Conservation (phyloP, 2,888 invertebrate genomes). For the Pheosia gnoma region DNA sequence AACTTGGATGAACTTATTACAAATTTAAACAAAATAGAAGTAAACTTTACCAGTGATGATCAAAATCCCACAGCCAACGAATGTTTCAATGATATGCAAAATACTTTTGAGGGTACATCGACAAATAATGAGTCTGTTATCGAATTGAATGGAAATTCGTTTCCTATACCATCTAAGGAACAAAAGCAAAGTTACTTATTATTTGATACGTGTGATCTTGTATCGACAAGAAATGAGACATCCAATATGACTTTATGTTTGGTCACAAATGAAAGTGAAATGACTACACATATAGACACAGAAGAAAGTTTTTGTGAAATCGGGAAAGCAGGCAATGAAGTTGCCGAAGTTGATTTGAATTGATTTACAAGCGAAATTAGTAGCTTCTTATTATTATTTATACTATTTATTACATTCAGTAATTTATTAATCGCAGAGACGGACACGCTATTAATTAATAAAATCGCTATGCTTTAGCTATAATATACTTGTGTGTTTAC, state of each 20-base stretch:
- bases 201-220: constrained; percentile 14
- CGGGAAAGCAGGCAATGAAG: neutral
- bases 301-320: constrained; percentile 15
- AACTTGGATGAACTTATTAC: constrained; percentile 18
- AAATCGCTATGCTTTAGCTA: too few species aligned
- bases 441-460: too few species aligned
- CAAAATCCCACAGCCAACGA: constrained; percentile 6
- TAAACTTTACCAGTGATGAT: constrained; percentile 6
- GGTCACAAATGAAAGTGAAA: constrained; percentile 4
- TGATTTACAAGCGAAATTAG: too few species aligned
- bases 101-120: constrained; percentile 8
- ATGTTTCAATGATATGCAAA: constrained; percentile 14
- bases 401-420: too few species aligned
- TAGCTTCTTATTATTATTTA: too few species aligned
- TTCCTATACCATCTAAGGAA: constrained; percentile 12
- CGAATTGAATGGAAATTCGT: constrained; percentile 23
- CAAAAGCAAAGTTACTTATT: constrained; percentile 7
- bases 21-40: constrained; percentile 11
- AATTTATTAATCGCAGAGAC: too few species aligned
- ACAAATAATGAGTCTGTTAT: constrained; percentile 23
- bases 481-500: neutral
- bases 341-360: neutral
- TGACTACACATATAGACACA: constrained; percentile 10
- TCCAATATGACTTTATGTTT: constrained; percentile 5
- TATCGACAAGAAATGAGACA: constrained; percentile 5